These are phyloP conservation scores for Phalacrocorax brasilianus DNA, from an alignment of 2,113 vertebrate genomes.

Conservation along the genomic window DNA sequence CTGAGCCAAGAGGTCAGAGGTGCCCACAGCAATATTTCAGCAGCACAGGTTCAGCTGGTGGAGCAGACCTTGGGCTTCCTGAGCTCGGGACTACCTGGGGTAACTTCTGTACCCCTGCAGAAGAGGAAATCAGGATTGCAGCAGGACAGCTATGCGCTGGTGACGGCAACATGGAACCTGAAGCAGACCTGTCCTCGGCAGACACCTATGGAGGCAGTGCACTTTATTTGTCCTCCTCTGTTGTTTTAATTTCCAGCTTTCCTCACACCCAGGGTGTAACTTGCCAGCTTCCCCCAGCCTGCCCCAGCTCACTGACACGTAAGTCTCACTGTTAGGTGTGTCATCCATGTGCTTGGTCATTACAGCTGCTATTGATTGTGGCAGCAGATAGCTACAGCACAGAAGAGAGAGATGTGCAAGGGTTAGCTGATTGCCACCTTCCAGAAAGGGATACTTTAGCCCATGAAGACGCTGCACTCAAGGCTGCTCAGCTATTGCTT, in stretches of 20 bases:
- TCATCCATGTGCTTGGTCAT: neutral
- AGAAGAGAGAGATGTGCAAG: neutral
- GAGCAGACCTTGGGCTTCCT: neutral
- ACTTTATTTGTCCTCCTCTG: neutral
- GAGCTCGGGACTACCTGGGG: neutral
- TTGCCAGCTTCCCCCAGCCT: neutral
- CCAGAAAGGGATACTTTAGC: neutral
- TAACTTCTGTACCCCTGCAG: neutral
- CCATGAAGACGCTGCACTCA: neutral
- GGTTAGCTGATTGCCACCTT: neutral
- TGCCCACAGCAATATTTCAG: neutral
- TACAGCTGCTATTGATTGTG: neutral
- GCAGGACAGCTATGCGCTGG: neutral
- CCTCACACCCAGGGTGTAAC: neutral
- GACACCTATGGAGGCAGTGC: neutral
- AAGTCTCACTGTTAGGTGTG: neutral
- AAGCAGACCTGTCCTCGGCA: neutral
- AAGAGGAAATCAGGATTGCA: neutral
- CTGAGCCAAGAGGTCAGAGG: neutral
- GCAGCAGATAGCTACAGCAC: neutral
- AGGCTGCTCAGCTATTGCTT: neutral
- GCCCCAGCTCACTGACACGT: neutral
- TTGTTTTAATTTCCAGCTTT: neutral
- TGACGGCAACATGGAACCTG: fast-evolving
- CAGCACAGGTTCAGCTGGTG: neutral